Evolutionary conservation across 1,140 invertebrate species (phyloP).

Genomic region (Pseudomyrmex concolor): DNA sequence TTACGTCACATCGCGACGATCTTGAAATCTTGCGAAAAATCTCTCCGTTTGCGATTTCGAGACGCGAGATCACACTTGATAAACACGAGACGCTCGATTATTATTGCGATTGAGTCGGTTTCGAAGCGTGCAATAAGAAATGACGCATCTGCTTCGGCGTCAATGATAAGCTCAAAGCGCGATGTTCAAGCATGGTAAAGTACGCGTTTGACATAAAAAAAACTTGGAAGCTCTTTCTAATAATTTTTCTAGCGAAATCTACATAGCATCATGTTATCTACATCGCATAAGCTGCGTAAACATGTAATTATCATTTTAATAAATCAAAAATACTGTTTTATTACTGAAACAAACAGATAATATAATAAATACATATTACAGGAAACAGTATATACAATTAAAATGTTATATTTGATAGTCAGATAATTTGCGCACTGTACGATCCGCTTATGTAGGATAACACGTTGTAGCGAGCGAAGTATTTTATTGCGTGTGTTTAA

Average conservation of each 20-base stretch:
- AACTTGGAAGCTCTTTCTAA: background rate
- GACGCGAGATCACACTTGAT: background rate
- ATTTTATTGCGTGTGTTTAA: conserved; percentile 35
- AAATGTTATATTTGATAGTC: conserved; percentile 65
- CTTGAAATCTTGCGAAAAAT: conserved; percentile 16
- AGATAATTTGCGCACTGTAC: conserved; percentile 47
- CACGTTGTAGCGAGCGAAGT: background rate
- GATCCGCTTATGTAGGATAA: background rate
- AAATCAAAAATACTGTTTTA: background rate
- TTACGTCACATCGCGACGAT: background rate
- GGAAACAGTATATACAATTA: conserved; percentile 60
- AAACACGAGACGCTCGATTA: conserved; percentile 2
- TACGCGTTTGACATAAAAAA: background rate
- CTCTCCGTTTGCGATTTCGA: background rate
- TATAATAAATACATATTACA: background rate
- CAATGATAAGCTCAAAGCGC: conserved; percentile 51
- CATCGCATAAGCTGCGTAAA: background rate
- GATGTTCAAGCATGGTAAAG: background rate
- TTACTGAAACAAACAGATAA: background rate
- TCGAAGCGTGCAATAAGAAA: conserved; percentile 54
- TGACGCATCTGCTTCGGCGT: conserved; percentile 53
- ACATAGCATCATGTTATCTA: background rate
- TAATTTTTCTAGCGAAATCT: no score
- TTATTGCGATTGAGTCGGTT: conserved; percentile 8
- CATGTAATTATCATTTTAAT: background rate